Evolutionary conservation across 1,140 invertebrate species (phyloP), one percentile per base, ranked within the genome.

Genomic region (Adoxophyes honmai): DNA sequence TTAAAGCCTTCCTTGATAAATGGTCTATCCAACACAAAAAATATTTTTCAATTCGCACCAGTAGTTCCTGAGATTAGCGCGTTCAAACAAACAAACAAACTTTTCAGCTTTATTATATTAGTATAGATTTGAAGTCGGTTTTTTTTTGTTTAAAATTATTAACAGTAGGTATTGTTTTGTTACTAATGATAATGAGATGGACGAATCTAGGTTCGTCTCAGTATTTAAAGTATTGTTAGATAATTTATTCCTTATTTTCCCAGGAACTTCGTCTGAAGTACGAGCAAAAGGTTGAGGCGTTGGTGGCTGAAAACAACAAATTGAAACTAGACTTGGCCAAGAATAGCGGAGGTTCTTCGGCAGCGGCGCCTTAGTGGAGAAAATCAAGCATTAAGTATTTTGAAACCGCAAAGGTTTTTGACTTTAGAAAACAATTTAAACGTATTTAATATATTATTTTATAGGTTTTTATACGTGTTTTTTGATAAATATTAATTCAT

Each of bases 241-340:
- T n/a, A n/a, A 8, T 14, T 39, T 9, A 5, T 38, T 52, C 13
- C 8, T 48, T 38, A 9, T 55, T 16, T 60, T 68, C 70, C 11
- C 66, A 89, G 86, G 81, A 88, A 62, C 62, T 89, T 16, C 75
- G 81, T 44, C 64, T 66, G 13, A 87, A 84, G 58, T 89, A 89
- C 51, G 88, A 89, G 57, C 70, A 73, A 35, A 78, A 81, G 21
- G 84, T 87, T 0, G 64, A 82, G 52, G 81, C 77, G 0, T 18
- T 87, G 42, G 70, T 78, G 0, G 78, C 77, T 0, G 81, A 87
- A 21, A 87, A 87, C 51, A 68, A 76, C 10, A 76, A 68, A 55
- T 58, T 87, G 11, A 85, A 86, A 35, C 21, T 48, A 10, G 42
- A 48, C 21, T 21, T 21, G 28, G 15, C 16, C 16, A 53, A 36